Evolutionary conservation across 1,140 invertebrate species (phyloP), one percentile per base, ranked within the genome.

Genomic region (Agrilus planipennis): DNA sequence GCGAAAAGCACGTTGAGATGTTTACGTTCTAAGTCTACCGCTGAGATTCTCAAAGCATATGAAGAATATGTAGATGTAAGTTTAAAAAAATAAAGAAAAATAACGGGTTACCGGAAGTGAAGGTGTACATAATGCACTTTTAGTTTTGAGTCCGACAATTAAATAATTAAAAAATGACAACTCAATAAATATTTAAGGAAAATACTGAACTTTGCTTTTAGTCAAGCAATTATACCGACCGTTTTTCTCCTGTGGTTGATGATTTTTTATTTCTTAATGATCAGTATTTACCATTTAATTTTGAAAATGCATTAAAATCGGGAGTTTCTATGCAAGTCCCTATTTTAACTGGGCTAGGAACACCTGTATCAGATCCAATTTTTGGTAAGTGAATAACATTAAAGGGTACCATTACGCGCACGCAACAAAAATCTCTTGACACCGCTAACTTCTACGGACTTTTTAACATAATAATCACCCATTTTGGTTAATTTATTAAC

Each of bases 321-420:
- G 66, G 63, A 27, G 62, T 63, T 35, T 64, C 62, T 21, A 55
- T 53, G 15, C 61, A 68, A 41, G 58, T 71, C 21, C 69, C 71
- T 14, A 58, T 76, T 15, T 49, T 78, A n/a, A 67, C 73, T 22
- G 76, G 76, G 17, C 65, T 73, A 14, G 69, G 69, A 10, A 71
- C 70, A 38, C 38, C 45, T n/a, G 39, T 57, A 12, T 28, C 45
- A n/a, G 40, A 51, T 38, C 45, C 47, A 15, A 44, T 57, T 42
- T 41, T 41, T 25, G 36, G 46, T 49, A 46, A n/a, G n/a, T n/a
- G n/a, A n/a, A 47, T 11, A 22, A 7, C 19, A 9, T 32, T n/a
- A 29, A 12, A 19, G 11, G 4, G 25, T 19, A 17, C 9, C 3
- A 42, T 18, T 34, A 17, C 14, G 3, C 14, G 21, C 9, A 7